These are phyloP conservation scores for Drosophila kohkoa DNA, from an alignment of 1,140 invertebrate species.

Conservation along the genomic window DNA sequence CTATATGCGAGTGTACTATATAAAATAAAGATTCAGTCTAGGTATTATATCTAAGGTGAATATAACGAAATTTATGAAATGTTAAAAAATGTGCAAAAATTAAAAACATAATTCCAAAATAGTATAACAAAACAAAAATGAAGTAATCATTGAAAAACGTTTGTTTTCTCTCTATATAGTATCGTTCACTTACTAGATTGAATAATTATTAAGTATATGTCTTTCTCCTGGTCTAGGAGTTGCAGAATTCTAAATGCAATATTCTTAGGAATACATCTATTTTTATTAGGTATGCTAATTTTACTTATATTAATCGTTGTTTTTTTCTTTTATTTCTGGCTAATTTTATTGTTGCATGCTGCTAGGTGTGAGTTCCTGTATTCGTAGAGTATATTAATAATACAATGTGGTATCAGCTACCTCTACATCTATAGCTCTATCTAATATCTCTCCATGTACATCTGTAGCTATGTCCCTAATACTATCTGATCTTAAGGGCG, in stretches of 20 bases:
- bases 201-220: neutral
- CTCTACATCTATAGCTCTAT: conserved; percentile 43
- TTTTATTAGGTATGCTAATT: neutral
- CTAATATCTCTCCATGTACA: conserved; percentile 33
- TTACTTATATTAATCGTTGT: conserved; percentile 33
- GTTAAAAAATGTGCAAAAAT: neutral
- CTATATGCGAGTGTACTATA: neutral
- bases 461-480: neutral
- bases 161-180: neutral
- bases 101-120: neutral
- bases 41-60: neutral
- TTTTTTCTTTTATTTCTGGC: conserved; percentile 30
- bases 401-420: conserved; percentile 57
- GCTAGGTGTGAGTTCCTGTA: conserved; percentile 70
- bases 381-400: conserved; percentile 50
- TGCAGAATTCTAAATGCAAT: neutral
- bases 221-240: neutral
- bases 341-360: conserved; percentile 35
- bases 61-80: conserved; percentile 1
- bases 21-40: conserved; percentile 9
- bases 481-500: conserved; percentile 17
- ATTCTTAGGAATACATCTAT: neutral
- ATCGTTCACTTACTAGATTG: too few species aligned
- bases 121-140: conserved; percentile 5
- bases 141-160: neutral